Percentiles rank a stretch among this genome's conserved stretches.
Evolutionary conservation across 2,113 vertebrate species (phyloP).

Genomic region (Callospermophilus lateralis): DNA sequence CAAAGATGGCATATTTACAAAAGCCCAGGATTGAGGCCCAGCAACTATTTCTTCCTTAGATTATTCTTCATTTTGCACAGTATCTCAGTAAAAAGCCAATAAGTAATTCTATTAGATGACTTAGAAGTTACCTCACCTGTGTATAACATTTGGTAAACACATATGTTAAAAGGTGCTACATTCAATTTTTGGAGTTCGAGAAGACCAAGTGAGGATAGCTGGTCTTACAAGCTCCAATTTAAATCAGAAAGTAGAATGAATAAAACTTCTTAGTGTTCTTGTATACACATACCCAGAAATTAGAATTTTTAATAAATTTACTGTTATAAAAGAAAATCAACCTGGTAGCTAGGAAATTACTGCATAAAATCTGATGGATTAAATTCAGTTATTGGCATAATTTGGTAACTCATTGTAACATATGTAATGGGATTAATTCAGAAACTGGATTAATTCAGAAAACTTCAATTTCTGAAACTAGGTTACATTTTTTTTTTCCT

Average conservation of each 20-base stretch:
- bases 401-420: neutral
- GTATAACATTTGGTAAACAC: neutral
- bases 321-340: neutral
- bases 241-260: slow-evolving; percentile 20
- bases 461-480: neutral
- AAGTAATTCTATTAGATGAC: slow-evolving; percentile 7
- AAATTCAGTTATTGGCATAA: neutral
- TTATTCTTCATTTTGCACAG: neutral
- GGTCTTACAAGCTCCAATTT: neutral
- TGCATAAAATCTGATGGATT: neutral
- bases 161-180: neutral
- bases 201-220: neutral
- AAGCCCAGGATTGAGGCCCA: neutral
- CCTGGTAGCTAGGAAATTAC: neutral
- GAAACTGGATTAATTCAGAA: slow-evolving; percentile 31
- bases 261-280: neutral
- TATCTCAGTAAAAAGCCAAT: neutral
- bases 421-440: neutral
- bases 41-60: neutral
- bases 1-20: neutral
- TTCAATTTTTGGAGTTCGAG: neutral
- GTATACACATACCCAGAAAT: neutral
- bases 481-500: neutral
- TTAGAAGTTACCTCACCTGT: neutral
- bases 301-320: slow-evolving; percentile 19